Percentiles rank a stretch among this genome's conserved stretches.
These are phyloP conservation scores for Seladonia tumulorum DNA, from an alignment of 2,888 invertebrate species.

Conservation along the genomic window DNA sequence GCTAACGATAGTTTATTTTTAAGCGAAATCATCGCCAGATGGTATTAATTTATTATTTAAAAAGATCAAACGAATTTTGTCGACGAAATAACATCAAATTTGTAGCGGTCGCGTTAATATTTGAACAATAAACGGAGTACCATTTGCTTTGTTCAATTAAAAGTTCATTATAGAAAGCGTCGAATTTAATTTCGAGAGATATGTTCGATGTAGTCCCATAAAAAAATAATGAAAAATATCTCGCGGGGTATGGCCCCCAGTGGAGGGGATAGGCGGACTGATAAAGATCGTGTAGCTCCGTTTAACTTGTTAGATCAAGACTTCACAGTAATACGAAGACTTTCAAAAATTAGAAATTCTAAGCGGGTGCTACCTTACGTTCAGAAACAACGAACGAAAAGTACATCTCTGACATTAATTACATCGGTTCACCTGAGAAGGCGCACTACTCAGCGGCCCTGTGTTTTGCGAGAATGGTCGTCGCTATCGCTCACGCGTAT, in stretches of 20 bases:
- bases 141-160: not conserved
- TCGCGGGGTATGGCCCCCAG: no score
- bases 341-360: no score
- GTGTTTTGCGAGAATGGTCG: slow-evolving; percentile 19
- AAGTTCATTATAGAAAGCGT: not conserved
- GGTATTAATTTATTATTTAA: not conserved
- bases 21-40: not conserved
- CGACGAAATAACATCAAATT: not conserved
- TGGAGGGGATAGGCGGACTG: no score
- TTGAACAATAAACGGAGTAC: not conserved
- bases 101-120: not conserved
- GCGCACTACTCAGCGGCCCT: slow-evolving; percentile 1
- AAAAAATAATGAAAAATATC: no score
- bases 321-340: no score
- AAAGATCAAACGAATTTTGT: not conserved
- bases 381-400: not conserved
- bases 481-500: slow-evolving; percentile 19
- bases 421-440: not conserved
- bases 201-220: no score
- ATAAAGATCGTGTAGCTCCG: no score
- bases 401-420: slow-evolving; percentile 1
- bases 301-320: no score
- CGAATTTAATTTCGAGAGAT: not conserved
- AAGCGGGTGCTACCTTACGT: no score
- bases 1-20: not conserved